Evolutionary conservation across 2,888 invertebrate genomes (phyloP).

Genomic region (Himalopsyche tibetana): DNA sequence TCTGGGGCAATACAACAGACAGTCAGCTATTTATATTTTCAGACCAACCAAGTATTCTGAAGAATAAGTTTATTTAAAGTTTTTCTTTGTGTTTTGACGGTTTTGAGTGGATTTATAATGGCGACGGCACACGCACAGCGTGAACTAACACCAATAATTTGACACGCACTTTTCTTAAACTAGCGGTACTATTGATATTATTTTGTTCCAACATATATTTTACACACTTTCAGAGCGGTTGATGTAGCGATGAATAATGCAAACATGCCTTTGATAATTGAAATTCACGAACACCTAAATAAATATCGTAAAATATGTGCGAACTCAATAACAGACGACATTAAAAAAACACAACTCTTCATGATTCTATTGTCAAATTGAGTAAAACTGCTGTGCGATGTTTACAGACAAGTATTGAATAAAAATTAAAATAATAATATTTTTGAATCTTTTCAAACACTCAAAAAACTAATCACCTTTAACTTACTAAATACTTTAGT

Average conservation of each 20-base stretch:
- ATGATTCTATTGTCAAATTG: no score
- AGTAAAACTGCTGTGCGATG: no score
- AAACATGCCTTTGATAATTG: no score
- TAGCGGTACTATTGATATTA: background rate
- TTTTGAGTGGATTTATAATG: constrained; percentile 40
- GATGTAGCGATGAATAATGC: background rate
- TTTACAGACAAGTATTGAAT: no score
- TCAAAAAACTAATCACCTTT: no score
- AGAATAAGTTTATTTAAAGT: constrained; percentile 43
- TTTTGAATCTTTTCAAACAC: no score
- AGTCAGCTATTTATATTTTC: constrained; percentile 33
- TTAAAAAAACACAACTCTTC: no score
- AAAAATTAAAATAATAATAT: no score
- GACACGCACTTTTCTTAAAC: constrained; percentile 32
- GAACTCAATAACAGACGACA: no score
- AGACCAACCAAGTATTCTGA: background rate
- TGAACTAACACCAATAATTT: constrained; percentile 39
- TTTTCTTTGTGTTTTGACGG: constrained; percentile 35
- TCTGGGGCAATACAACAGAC: constrained; percentile 31
- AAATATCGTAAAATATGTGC: no score
- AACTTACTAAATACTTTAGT: no score
- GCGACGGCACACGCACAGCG: constrained; percentile 1
- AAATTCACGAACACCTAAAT: no score
- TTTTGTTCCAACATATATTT: background rate
- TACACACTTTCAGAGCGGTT: background rate